Percentiles rank a stretch among this genome's conserved stretches.
Evolutionary conservation across 2,113 vertebrate species (phyloP).

Genomic region (Pangasianodon gigas): DNA sequence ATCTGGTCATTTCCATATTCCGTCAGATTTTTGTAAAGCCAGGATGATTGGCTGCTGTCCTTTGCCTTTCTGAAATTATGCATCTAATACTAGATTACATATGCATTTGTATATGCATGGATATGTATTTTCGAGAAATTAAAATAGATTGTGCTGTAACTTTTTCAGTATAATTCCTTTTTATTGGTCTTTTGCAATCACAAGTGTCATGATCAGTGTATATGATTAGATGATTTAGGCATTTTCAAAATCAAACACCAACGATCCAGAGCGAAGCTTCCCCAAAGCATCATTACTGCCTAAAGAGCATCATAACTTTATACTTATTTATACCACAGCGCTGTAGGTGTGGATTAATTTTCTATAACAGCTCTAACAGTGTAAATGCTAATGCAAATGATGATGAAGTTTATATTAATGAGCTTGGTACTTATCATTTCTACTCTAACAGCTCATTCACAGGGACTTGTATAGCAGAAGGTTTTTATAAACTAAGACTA

Average conservation of each 20-base stretch:
- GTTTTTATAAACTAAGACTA: not conserved
- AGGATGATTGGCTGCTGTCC: constrained; percentile 33
- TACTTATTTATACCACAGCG: not conserved
- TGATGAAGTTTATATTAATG: not conserved
- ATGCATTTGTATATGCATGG: not conserved
- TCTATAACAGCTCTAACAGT: not conserved
- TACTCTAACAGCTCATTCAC: not conserved
- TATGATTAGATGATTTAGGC: not conserved
- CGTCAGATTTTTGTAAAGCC: constrained; percentile 20
- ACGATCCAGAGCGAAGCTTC: not conserved
- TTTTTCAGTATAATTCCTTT: not conserved
- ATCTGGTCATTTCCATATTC: constrained; percentile 47
- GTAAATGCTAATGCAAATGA: not conserved
- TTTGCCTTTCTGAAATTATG: constrained; percentile 11
- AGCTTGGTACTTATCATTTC: not conserved
- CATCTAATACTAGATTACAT: not conserved
- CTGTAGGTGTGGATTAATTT: not conserved
- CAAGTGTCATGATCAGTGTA: not conserved
- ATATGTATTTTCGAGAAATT: not conserved
- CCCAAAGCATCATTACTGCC: not conserved
- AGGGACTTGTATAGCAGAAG: not conserved
- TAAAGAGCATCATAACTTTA: not conserved
- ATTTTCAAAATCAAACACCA: not conserved
- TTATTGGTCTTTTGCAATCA: not conserved
- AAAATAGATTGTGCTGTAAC: not conserved